These are phyloP conservation scores for Bovichtus variegatus DNA, from an alignment of 2,797 vertebrate genomes.

Conservation along the genomic window DNA sequence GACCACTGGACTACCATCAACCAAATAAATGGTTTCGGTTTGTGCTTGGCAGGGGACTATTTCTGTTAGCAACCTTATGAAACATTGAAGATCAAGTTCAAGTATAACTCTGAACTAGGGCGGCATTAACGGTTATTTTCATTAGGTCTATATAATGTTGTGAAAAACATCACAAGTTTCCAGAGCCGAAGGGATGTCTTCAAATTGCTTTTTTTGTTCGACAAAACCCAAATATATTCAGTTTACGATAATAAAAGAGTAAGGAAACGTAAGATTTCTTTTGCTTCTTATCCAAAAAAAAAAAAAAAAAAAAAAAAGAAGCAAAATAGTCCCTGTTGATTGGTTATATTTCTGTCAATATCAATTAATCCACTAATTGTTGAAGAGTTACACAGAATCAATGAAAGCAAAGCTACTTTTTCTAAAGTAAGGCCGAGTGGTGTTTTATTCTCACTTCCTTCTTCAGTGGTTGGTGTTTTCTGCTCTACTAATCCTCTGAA, in stretches of 20 bases:
- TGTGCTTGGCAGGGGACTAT: constrained; percentile 4
- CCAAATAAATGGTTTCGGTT: no score
- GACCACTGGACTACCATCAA: no score
- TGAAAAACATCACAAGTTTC: not conserved
- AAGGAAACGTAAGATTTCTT: no score
- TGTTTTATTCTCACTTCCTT: not conserved
- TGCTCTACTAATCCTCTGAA: not conserved
- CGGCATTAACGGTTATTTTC: not conserved
- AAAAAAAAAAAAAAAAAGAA: no score
- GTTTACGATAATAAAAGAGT: not conserved
- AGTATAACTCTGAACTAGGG: not conserved
- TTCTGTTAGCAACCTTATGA: not conserved
- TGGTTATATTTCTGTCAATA: not conserved
- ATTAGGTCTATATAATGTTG: no score
- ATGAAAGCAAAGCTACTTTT: not conserved
- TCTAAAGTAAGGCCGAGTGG: no score
- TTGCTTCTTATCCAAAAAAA: no score
- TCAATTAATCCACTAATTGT: not conserved
- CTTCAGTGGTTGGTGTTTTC: not conserved
- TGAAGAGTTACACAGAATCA: not conserved
- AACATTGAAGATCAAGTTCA: not conserved
- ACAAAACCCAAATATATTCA: not conserved
- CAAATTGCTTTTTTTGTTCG: not conserved
- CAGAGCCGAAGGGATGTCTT: not conserved
- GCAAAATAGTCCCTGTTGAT: no score